These are phyloP conservation scores for Heliconius charithonia DNA, from an alignment of 2,888 invertebrate genomes.

Conservation along the genomic window DNA sequence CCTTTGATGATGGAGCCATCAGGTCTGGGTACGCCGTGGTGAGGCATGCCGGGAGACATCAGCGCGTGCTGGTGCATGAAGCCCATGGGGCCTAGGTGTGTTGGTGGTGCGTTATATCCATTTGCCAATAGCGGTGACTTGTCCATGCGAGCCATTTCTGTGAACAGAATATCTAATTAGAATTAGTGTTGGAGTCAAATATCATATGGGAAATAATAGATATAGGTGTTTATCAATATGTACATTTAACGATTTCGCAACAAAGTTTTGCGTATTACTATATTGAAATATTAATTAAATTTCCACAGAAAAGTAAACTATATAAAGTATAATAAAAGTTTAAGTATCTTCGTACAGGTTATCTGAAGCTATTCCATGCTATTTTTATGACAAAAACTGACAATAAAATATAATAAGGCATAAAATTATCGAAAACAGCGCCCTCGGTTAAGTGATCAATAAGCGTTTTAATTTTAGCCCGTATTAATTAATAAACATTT, in stretches of 20 bases:
- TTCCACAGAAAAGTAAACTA: slow-evolving; percentile 19
- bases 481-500: no score
- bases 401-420: background rate
- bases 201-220: slow-evolving; percentile 6
- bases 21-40: slow-evolving; percentile 90
- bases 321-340: slow-evolving; percentile 13
- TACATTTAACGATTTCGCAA: slow-evolving; percentile 1
- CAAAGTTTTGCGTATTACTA: background rate
- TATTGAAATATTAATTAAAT: slow-evolving; percentile 11
- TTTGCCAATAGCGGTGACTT: slow-evolving; percentile 96
- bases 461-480: background rate
- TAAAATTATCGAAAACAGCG: background rate
- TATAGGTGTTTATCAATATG: background rate
- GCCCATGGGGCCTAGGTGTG: slow-evolving; percentile 95
- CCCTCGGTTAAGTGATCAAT: background rate
- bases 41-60: slow-evolving; percentile 95
- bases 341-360: slow-evolving; percentile 15
- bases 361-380: background rate
- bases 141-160: slow-evolving; percentile 94
- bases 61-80: slow-evolving; percentile 97
- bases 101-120: slow-evolving; percentile 97
- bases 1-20: slow-evolving; percentile 93
- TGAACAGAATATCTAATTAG: slow-evolving; percentile 53
- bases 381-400: slow-evolving; percentile 10
- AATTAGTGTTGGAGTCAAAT: slow-evolving; percentile 11